Percentiles rank a stretch among this genome's conserved stretches.
Conservation (phyloP, 1,140 invertebrate species). For the Ceratitis capitata region DNA sequence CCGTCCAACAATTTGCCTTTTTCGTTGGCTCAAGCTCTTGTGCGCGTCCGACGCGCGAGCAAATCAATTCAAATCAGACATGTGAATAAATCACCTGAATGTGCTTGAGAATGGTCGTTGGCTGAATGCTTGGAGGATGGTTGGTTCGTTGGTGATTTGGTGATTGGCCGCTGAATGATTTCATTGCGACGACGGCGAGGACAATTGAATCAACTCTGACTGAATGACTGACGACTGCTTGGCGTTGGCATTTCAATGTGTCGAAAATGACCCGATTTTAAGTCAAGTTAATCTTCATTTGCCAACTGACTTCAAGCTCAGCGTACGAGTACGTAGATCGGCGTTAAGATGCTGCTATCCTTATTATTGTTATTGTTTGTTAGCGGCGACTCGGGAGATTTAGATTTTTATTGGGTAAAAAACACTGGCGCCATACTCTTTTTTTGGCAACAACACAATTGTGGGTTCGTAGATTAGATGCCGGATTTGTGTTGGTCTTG, state of each 20-base stretch:
- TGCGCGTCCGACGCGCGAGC: slow-evolving; percentile 38
- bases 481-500: background rate
- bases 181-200: slow-evolving; percentile 2
- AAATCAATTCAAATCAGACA: slow-evolving; percentile 46
- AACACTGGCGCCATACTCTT: slow-evolving; percentile 6
- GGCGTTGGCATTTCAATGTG: slow-evolving; percentile 34
- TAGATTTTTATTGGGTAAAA: slow-evolving; percentile 4
- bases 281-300: slow-evolving; percentile 38
- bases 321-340: background rate
- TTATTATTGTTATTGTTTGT: background rate
- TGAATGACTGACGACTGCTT: slow-evolving; percentile 11
- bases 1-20: background rate
- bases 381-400: background rate
- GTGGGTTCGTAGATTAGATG: background rate
- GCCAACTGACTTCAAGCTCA: background rate
- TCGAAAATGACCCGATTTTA: slow-evolving; percentile 29
- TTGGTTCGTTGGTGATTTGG: slow-evolving; percentile 8
- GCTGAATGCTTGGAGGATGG: no score
- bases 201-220: background rate
- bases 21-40: background rate
- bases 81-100: slow-evolving; percentile 45
- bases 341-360: background rate
- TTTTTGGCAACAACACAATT: slow-evolving; percentile 28
- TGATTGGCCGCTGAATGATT: slow-evolving; percentile 26
- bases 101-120: background rate